These are phyloP conservation scores for Pavo muticus DNA, from an alignment of 2,113 vertebrate species.

Conservation along the genomic window DNA sequence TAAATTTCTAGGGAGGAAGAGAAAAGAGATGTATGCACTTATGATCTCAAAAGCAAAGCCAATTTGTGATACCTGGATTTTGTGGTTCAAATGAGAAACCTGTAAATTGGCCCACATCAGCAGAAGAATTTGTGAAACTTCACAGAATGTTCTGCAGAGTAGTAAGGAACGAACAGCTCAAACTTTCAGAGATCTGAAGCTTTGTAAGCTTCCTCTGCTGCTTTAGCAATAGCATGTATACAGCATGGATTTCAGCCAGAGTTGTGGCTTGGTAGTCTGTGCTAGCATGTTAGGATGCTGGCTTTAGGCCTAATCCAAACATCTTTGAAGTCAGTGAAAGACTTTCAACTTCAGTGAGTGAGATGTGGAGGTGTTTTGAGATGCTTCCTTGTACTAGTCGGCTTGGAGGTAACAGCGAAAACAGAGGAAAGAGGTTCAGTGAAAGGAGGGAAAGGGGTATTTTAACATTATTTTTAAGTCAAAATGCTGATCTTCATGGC, in stretches of 20 bases:
- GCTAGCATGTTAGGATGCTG: slow-evolving; percentile 1
- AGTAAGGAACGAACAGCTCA: background rate
- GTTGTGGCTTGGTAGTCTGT: background rate
- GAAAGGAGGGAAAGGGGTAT: background rate
- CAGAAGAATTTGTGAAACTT: background rate
- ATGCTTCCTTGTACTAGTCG: background rate
- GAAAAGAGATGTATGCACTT: background rate
- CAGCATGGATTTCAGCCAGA: background rate
- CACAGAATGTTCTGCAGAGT: background rate
- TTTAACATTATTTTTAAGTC: background rate
- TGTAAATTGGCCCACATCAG: background rate
- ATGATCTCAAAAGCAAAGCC: background rate
- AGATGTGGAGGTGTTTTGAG: background rate
- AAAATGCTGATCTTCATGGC: background rate
- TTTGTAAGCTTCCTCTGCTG: background rate
- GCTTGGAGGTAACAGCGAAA: background rate
- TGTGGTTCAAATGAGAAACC: background rate
- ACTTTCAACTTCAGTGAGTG: background rate
- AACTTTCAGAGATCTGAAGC: background rate
- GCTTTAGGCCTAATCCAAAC: background rate
- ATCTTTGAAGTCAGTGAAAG: slow-evolving; percentile 1
- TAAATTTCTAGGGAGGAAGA: background rate
- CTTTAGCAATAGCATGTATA: background rate
- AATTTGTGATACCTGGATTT: background rate
- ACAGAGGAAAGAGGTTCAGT: background rate